Evolutionary conservation across 2,113 vertebrate genomes (phyloP).

Genomic region (Otis tarda): DNA sequence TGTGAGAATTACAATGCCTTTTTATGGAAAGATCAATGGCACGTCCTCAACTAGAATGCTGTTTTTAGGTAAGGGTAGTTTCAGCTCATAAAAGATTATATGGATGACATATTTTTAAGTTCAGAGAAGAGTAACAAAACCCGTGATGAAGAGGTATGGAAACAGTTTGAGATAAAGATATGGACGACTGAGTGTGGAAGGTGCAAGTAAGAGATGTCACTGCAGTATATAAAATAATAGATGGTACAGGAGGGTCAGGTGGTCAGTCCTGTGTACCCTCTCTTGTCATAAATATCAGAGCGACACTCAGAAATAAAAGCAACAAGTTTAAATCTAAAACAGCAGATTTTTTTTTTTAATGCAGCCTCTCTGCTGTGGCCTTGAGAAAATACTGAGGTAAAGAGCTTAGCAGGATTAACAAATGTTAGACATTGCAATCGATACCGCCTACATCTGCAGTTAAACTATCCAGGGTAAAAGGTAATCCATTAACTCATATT

Average conservation of each 20-base stretch:
- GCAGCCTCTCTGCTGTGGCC: neutral
- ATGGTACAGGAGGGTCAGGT: neutral
- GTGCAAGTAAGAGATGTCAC: constrained; percentile 30
- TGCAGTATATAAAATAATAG: constrained; percentile 46
- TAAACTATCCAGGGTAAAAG: constrained; percentile 24
- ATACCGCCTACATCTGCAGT: constrained; percentile 14
- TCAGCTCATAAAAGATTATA: constrained; percentile 65
- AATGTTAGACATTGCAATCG: neutral
- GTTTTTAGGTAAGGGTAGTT: constrained; percentile 48
- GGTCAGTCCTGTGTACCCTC: neutral
- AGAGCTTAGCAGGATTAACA: constrained; percentile 25
- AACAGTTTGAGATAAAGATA: constrained; percentile 33
- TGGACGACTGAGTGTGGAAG: constrained; percentile 3
- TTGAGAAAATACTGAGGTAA: constrained; percentile 8
- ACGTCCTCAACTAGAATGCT: constrained; percentile 11
- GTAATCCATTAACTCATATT: constrained; percentile 36
- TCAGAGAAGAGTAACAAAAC: constrained; percentile 25
- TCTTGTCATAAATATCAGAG: constrained; percentile 37
- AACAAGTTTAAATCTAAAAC: constrained; percentile 44
- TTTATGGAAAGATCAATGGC: constrained; percentile 66
- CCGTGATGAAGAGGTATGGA: constrained; percentile 24
- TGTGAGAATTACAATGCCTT: constrained; percentile 25
- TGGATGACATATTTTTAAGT: constrained; percentile 48
- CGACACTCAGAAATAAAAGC: constrained; percentile 13
- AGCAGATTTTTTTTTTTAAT: constrained; percentile 55